These are phyloP conservation scores for Ormyrus nitidulus DNA, from an alignment of 2,888 invertebrate genomes.

Conservation along the genomic window DNA sequence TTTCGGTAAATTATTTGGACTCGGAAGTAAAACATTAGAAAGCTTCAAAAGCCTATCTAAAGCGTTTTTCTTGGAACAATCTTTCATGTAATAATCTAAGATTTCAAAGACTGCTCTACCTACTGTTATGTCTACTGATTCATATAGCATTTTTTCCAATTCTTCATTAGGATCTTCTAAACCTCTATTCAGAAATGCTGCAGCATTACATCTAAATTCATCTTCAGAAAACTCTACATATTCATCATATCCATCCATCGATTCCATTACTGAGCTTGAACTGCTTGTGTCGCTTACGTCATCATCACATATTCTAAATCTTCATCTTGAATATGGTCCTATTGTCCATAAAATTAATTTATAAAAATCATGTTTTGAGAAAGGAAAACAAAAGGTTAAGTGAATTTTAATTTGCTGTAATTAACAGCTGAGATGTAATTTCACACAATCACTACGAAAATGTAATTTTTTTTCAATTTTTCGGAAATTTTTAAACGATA, in stretches of 20 bases:
- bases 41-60: background rate
- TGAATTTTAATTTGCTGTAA: background rate
- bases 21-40: background rate
- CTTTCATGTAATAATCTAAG: background rate
- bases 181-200: background rate
- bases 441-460: background rate
- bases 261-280: background rate
- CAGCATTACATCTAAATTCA: background rate
- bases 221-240: background rate
- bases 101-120: background rate
- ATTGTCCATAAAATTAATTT: no score
- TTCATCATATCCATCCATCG: background rate
- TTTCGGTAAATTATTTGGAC: conserved; percentile 1
- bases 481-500: background rate
- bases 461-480: background rate
- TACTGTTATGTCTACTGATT: background rate
- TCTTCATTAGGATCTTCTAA: background rate
- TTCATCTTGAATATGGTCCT: background rate
- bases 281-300: background rate
- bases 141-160: background rate
- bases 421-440: background rate
- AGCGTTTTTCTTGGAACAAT: background rate
- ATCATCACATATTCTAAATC: background rate
- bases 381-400: background rate
- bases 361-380: no score